phyloP scores from a whole-genome alignment of 2,113 vertebrate genomes.

The Rhadina sibilatrix region DNA sequence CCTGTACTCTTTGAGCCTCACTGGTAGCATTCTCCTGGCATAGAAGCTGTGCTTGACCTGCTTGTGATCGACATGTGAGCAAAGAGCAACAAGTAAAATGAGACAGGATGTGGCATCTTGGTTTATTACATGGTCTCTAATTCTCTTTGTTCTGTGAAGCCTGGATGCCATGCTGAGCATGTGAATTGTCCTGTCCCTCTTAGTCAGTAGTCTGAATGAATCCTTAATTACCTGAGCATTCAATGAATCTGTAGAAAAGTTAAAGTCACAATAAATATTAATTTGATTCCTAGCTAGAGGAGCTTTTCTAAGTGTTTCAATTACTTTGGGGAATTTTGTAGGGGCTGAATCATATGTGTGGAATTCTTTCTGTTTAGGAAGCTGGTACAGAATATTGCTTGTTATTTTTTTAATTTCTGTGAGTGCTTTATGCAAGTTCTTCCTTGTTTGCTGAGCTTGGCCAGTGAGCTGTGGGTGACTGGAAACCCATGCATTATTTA shows the following conservation, averaged over 20 bases:
- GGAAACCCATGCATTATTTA: background rate
- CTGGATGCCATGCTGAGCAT: background rate
- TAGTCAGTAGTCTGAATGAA: background rate
- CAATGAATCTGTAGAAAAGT: background rate
- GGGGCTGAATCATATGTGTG: background rate
- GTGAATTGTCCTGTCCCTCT: background rate
- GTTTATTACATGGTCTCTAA: background rate
- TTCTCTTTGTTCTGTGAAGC: background rate
- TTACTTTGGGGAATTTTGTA: background rate
- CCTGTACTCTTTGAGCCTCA: background rate
- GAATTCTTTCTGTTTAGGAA: background rate
- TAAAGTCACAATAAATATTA: background rate
- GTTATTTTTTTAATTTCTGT: background rate
- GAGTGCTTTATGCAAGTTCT: background rate
- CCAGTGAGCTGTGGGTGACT: background rate
- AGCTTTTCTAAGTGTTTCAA: background rate
- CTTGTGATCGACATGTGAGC: background rate
- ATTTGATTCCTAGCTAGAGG: background rate
- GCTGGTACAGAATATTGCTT: background rate
- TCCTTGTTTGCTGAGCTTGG: background rate
- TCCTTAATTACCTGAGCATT: background rate
- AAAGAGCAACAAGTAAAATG: background rate
- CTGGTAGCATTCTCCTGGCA: background rate
- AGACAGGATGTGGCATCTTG: background rate
- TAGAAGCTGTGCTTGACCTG: background rate